Percentiles rank a stretch among this genome's conserved stretches.
Conservation (phyloP, 1,140 invertebrate genomes). For the Metaphire vulgaris region DNA sequence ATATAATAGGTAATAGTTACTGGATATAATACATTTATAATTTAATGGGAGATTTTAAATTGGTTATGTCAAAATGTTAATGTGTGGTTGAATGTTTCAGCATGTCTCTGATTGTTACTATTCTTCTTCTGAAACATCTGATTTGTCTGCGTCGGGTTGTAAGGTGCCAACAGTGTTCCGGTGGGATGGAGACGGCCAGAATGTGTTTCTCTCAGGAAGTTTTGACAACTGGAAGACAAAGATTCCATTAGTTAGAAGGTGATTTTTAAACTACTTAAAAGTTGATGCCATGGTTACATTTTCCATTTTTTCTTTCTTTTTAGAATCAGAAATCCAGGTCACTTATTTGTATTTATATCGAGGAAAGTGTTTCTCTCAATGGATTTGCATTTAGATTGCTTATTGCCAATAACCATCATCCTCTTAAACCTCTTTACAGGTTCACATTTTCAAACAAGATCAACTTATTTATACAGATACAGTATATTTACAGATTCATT, state of each 20-base stretch:
- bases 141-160: neutral
- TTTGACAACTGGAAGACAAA: constrained; percentile 84
- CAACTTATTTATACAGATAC: no score
- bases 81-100: no score
- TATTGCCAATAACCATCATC: neutral
- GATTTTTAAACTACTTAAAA: neutral
- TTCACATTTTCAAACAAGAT: no score
- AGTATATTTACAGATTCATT: no score
- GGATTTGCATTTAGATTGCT: neutral
- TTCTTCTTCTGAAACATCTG: neutral
- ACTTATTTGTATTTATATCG: no score
- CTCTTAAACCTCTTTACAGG: no score
- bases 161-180: constrained; percentile 90
- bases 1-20: no score
- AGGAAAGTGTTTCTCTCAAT: neutral
- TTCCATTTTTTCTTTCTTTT: no score
- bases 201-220: constrained; percentile 83
- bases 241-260: constrained; percentile 14
- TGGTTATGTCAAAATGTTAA: no score
- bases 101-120: neutral
- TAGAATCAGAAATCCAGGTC: no score
- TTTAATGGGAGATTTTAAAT: no score
- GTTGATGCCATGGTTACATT: neutral
- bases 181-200: constrained; percentile 71
- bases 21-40: no score